phyloP scores from a whole-genome alignment of 2,888 invertebrate genomes.

The Coleophora deauratella region DNA sequence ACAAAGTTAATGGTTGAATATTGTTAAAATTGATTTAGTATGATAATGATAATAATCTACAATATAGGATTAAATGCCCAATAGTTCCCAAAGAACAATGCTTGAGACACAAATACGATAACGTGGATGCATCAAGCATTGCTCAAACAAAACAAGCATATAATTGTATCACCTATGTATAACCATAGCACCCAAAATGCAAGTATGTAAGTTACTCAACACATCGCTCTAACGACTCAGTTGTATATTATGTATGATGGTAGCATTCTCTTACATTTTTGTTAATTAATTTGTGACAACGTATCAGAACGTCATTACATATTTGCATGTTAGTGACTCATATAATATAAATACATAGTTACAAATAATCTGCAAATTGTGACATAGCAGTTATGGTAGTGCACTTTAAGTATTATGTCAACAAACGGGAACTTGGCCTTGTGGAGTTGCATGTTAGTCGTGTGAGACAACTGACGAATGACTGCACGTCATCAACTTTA shows the following conservation, averaged over 20 bases:
- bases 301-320: conserved; percentile 61
- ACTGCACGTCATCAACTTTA: conserved; percentile 72
- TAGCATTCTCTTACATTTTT: conserved; percentile 58
- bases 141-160: conserved; percentile 66
- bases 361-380: conserved; percentile 68
- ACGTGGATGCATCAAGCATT: conserved; percentile 42
- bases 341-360: conserved; percentile 73
- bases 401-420: conserved; percentile 63
- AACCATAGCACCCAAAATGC: conserved; percentile 73
- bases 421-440: conserved; percentile 73
- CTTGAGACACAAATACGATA: conserved; percentile 34
- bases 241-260: conserved; percentile 38
- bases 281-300: conserved; percentile 64
- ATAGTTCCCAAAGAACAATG: conserved; percentile 69
- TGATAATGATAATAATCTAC: conserved; percentile 70
- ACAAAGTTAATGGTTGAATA: conserved; percentile 72
- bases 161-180: conserved; percentile 65
- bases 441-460: conserved; percentile 73
- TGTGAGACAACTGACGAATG: conserved; percentile 64
- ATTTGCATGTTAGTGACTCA: conserved; percentile 75
- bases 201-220: conserved; percentile 70
- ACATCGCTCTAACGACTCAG: conserved; percentile 47
- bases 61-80: conserved; percentile 74
- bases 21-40: conserved; percentile 73
- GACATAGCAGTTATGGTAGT: conserved; percentile 72